Base-by-base conservation (phyloP, 2,888 invertebrate genomes). In the Trimorus sp. region DNA sequence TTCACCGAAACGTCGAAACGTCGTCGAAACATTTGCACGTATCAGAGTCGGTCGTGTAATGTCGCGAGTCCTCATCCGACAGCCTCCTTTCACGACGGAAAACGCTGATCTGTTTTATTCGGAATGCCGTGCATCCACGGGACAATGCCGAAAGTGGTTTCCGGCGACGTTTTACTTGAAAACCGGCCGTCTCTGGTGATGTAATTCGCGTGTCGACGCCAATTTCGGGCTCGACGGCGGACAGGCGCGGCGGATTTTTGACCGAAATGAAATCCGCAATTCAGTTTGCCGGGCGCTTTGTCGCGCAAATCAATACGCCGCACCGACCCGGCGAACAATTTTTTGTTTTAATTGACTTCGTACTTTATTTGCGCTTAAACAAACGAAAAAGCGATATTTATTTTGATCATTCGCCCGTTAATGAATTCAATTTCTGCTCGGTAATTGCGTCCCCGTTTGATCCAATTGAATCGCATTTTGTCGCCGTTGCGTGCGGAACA, bases 61-160 rank as follows among this genome's bases (percentile, higher is more conserved):
- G 49, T 63, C 26, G 58, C 42, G 60, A 63, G 38, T 51, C 63
- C 68, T 73, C 69, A 79, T 63, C 63, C 62, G 48, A 68, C 58
- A 62, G 79, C 68, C 69, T 58, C 2, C 26, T 78, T 77, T 70
- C 59, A 15, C n/a, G 45, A 59, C 48, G 63, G 56, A 75, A 79
- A 79, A 70, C 40, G 69, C 65, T 59, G 79, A 75, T 79, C 74
- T 73, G 59, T 79, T 48, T 79, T 65, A 75, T 70, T 63, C 54
- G 74, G 59, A 63, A 73, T 74, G 59, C 60, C 40, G 71, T 26
- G 26, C 26, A 26, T 26, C 26, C 26, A 26, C 26, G 48, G 49
- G 42, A 68, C 73, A 69, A 69, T 62, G 74, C 62, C n/a, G 69
- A 74, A 75, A 79, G 79, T 79, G 79, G 79, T 79, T 79, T 79